Evolutionary conservation across 1,140 invertebrate genomes (phyloP).

Genomic region (Akabosia matsudoensis): DNA sequence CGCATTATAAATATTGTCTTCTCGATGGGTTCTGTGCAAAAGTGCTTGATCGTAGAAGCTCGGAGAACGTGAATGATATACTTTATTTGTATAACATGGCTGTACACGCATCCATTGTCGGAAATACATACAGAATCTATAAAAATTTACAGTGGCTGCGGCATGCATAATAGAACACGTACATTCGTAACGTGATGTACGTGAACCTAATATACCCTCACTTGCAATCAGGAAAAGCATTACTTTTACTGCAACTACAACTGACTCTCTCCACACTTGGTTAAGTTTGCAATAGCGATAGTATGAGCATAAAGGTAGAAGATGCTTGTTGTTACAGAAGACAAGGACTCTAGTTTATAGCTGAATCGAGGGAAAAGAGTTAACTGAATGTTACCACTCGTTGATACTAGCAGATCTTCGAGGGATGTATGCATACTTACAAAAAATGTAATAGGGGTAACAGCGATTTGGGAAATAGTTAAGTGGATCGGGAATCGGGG

Average conservation of each 20-base stretch:
- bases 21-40: not conserved
- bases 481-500: constrained; percentile 23
- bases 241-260: constrained; percentile 18
- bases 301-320: not conserved
- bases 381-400: too few relatives aligned
- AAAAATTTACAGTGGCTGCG: not conserved
- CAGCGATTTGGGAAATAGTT: constrained; percentile 26
- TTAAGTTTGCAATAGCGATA: not conserved
- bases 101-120: not conserved
- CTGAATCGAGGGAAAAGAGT: not conserved
- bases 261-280: not conserved
- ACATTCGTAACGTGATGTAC: constrained; percentile 19
- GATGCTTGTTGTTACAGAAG: not conserved
- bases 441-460: constrained; percentile 16
- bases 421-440: too few relatives aligned
- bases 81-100: not conserved
- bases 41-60: not conserved
- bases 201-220: constrained; percentile 17
- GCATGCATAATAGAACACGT: constrained; percentile 16
- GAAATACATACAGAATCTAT: not conserved
- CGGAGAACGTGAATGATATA: not conserved
- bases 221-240: constrained; percentile 15
- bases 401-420: too few relatives aligned
- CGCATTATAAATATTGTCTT: not conserved
- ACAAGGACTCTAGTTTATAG: not conserved